These are phyloP conservation scores for Panonychus citri DNA, from an alignment of 1,140 invertebrate genomes.

Conservation along the genomic window DNA sequence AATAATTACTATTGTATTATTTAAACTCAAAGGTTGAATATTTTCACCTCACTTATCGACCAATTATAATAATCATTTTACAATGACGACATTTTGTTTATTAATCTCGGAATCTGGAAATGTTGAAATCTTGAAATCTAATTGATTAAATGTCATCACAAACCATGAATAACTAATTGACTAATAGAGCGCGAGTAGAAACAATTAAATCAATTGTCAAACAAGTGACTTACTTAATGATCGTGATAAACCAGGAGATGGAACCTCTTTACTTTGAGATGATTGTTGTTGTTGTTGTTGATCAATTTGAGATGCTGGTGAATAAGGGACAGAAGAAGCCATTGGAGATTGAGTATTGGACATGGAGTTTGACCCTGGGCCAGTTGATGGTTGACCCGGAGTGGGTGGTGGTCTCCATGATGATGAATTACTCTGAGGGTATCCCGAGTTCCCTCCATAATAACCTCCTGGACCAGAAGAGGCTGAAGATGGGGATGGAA, in stretches of 20 bases:
- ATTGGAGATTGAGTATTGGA: conserved; percentile 6
- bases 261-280: not conserved
- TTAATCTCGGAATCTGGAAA: no score
- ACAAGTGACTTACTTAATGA: not conserved
- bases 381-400: not conserved
- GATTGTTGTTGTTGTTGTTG: not conserved
- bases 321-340: not conserved
- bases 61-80: no score
- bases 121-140: no score
- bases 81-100: no score
- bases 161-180: no score
- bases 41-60: no score
- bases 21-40: no score
- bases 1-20: no score
- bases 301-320: conserved; percentile 1
- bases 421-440: conserved; percentile 5
- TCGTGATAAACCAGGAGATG: not conserved
- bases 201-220: not conserved
- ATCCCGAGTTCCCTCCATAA: not conserved
- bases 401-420: not conserved
- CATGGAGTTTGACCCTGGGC: not conserved
- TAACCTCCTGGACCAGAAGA: not conserved
- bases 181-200: no score
- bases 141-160: no score
- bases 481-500: not conserved